Evolutionary conservation across 2,113 vertebrate genomes (phyloP).

Genomic region (Sinosuthora webbiana): DNA sequence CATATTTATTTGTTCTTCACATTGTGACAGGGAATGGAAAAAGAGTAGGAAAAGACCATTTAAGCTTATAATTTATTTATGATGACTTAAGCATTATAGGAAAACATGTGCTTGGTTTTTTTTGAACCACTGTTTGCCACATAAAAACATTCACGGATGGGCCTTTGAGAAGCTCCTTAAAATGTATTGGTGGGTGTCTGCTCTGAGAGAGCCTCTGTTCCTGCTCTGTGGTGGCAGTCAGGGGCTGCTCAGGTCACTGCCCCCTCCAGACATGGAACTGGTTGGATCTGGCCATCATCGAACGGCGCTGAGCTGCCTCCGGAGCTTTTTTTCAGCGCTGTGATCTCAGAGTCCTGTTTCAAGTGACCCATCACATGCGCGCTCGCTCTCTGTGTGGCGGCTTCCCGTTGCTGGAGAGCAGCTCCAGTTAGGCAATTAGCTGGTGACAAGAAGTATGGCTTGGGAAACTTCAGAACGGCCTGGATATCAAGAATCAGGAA

Average conservation of each 20-base stretch:
- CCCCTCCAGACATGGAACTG: not conserved
- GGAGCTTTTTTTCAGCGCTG: not conserved
- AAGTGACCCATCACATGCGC: not conserved
- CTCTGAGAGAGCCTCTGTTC: not conserved
- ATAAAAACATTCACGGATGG: not conserved
- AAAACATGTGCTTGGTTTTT: not conserved
- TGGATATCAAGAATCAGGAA: not conserved
- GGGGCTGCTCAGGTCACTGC: not conserved
- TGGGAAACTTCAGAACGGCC: not conserved
- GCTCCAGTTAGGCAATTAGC: not conserved
- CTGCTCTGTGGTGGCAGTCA: accelerated
- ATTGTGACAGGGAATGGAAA: not conserved
- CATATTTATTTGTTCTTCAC: not conserved
- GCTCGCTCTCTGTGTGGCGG: not conserved
- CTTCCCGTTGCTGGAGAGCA: not conserved
- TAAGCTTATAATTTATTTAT: slow-evolving; percentile 26
- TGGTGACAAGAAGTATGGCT: not conserved
- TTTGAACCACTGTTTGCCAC: not conserved
- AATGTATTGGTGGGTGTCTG: not conserved
- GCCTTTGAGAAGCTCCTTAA: not conserved
- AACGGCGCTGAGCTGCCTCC: not conserved
- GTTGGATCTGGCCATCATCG: not conserved
- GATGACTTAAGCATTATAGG: not conserved
- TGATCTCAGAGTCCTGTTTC: not conserved
- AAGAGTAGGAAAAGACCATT: not conserved